Conservation (phyloP, 2,797 vertebrate genomes). For the Masticophis lateralis region DNA sequence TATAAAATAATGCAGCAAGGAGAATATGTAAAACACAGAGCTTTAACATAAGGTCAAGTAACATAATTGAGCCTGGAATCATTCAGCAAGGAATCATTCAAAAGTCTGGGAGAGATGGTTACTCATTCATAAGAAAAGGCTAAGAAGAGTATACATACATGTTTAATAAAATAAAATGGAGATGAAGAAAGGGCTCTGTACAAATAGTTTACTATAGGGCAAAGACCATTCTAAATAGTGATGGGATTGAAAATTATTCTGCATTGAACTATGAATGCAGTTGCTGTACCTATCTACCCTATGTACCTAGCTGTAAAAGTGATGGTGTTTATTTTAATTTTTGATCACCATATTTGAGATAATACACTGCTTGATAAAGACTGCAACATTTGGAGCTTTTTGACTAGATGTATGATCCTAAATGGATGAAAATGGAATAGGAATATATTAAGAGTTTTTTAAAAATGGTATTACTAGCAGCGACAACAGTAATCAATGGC, state of each 20-base stretch:
- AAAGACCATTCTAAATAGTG: neutral
- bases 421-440: slow-evolving; percentile 1
- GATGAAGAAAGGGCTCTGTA: neutral
- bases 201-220: neutral
- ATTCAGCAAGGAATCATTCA: neutral
- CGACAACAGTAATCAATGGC: neutral
- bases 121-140: neutral
- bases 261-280: neutral
- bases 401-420: slow-evolving; percentile 3
- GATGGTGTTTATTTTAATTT: neutral
- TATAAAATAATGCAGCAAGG: neutral
- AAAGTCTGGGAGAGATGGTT: neutral
- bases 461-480: neutral
- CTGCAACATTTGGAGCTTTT: neutral
- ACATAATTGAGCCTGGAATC: neutral
- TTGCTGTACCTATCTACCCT: neutral
- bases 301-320: neutral
- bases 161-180: slow-evolving; percentile 1
- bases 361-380: neutral
- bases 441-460: neutral
- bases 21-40: neutral
- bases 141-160: neutral
- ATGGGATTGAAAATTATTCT: neutral
- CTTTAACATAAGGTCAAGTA: neutral
- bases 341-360: neutral